phyloP scores from a whole-genome alignment of 64 coral and sea anemone genomes.

The Actinia tenebrosa region DNA sequence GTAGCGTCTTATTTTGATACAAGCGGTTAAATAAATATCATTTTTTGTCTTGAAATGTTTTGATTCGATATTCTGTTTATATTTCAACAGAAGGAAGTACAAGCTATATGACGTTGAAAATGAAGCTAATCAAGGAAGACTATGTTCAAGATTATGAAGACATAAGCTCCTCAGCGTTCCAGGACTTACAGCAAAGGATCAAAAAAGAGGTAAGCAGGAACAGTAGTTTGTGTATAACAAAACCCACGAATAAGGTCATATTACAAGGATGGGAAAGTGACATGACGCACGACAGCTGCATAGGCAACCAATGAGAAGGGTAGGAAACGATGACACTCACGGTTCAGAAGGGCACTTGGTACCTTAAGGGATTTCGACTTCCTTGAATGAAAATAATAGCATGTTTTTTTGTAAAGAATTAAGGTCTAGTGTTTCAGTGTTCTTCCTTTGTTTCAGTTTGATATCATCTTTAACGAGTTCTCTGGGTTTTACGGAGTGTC shows the following conservation, averaged over 20 bases:
- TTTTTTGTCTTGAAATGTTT: no score
- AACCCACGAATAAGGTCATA: background rate
- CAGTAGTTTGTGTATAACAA: background rate
- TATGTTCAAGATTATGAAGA: constrained; percentile 20
- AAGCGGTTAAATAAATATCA: no score
- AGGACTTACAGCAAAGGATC: constrained; percentile 1
- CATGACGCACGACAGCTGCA: no score
- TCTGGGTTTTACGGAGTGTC: constrained; percentile 6
- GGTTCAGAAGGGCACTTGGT: no score
- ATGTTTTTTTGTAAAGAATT: background rate
- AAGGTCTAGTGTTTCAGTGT: background rate
- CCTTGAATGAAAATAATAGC: no score
- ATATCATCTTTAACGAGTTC: constrained; percentile 3
- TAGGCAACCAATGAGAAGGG: no score
- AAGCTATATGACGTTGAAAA: constrained; percentile 12
- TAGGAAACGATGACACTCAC: no score
- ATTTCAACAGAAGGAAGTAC: constrained; percentile 15
- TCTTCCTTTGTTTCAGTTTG: background rate
- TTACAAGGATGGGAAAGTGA: background rate
- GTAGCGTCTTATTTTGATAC: no score
- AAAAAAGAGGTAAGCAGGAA: background rate
- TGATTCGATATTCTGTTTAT: background rate
- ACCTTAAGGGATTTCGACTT: no score
- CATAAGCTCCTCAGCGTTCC: constrained; percentile 21
- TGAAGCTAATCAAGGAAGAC: constrained; percentile 15